These are phyloP conservation scores for Oscheius sp. DNA, from an alignment of 2,888 invertebrate genomes.

Conservation along the genomic window DNA sequence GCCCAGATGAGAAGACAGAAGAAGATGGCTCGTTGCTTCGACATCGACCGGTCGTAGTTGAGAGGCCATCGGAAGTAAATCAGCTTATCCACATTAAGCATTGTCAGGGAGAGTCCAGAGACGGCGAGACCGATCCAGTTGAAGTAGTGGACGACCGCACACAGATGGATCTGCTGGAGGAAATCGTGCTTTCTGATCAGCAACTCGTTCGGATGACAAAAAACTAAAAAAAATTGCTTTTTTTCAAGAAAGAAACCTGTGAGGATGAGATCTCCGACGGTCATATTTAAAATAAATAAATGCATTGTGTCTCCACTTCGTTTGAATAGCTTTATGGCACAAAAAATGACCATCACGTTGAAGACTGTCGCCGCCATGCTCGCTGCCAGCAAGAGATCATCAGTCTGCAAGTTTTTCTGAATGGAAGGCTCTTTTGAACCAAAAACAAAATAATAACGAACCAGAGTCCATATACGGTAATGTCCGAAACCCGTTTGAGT, in stretches of 20 bases:
- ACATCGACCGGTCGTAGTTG: slow-evolving; percentile 68
- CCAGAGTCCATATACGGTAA: background rate
- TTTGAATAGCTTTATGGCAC: slow-evolving; percentile 65
- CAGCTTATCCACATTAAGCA: slow-evolving; percentile 68
- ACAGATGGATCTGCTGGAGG: slow-evolving; percentile 62
- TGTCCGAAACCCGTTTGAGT: background rate
- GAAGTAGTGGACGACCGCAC: slow-evolving; percentile 66
- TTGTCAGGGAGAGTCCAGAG: slow-evolving; percentile 67
- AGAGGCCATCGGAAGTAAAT: slow-evolving; percentile 70
- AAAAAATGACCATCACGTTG: slow-evolving; percentile 69
- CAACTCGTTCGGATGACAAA: slow-evolving; percentile 69
- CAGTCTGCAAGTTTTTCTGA: slow-evolving; percentile 52
- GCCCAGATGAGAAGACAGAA: slow-evolving; percentile 66
- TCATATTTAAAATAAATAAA: slow-evolving; percentile 69
- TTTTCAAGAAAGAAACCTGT: slow-evolving; percentile 61
- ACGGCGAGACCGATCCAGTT: slow-evolving; percentile 69
- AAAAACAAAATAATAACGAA: background rate
- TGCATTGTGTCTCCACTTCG: slow-evolving; percentile 70
- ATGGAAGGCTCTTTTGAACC: background rate
- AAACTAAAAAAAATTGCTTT: slow-evolving; percentile 65
- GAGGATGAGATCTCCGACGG: slow-evolving; percentile 66
- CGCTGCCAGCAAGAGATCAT: slow-evolving; percentile 67
- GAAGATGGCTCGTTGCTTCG: slow-evolving; percentile 63
- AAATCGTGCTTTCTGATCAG: slow-evolving; percentile 68
- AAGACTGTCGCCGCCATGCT: slow-evolving; percentile 68